Evolutionary conservation across 2,888 invertebrate species (phyloP).

Genomic region (Cenopis cana): DNA sequence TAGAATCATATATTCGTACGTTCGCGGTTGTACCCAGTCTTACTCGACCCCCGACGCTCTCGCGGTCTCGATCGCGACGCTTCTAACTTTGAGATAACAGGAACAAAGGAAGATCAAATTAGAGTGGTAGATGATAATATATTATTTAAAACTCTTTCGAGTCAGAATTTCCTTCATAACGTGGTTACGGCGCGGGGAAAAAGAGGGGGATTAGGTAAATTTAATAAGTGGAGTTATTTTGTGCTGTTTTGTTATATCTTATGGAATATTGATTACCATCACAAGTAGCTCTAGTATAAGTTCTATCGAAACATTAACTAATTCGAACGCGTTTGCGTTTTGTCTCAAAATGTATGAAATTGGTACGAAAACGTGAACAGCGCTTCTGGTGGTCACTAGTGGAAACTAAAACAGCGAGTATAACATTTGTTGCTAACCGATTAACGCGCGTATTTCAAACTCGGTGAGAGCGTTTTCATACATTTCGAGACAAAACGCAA

Average conservation of each 20-base stretch:
- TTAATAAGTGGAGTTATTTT: slow-evolving; percentile 20
- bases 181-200: slow-evolving; percentile 23
- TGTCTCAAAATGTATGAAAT: too few relatives aligned
- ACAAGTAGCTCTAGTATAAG: too few relatives aligned
- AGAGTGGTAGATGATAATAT: slow-evolving; percentile 35
- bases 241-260: slow-evolving; percentile 10
- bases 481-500: too few relatives aligned
- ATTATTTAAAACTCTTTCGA: slow-evolving; percentile 39
- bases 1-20: slow-evolving; percentile 37
- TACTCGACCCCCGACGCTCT: slow-evolving; percentile 14
- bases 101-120: slow-evolving; percentile 12
- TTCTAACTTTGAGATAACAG: neutral
- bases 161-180: slow-evolving; percentile 40
- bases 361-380: too few relatives aligned
- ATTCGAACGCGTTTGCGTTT: too few relatives aligned
- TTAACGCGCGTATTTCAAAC: too few relatives aligned
- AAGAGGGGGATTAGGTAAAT: slow-evolving; percentile 21
- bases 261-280: too few relatives aligned
- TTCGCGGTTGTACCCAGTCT: slow-evolving; percentile 3
- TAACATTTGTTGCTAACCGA: too few relatives aligned
- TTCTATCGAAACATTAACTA: too few relatives aligned
- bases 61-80: neutral
- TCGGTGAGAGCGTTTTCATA: too few relatives aligned
- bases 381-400: too few relatives aligned
- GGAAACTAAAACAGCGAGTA: too few relatives aligned